Evolutionary conservation across 2,888 invertebrate genomes (phyloP), one percentile per base, ranked within the genome.

Genomic region (Rugalucina vietnamica): DNA sequence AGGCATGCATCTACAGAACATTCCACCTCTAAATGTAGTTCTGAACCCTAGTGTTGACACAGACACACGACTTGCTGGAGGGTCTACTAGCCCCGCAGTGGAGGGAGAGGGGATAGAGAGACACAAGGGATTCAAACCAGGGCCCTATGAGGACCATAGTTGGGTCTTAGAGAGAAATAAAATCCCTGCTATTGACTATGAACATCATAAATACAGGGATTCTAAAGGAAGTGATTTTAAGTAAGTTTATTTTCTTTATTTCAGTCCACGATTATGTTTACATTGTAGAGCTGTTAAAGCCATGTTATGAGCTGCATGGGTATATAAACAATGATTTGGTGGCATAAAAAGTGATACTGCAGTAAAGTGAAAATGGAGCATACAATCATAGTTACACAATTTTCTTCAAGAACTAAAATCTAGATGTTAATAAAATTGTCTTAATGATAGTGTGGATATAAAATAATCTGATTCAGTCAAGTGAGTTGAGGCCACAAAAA

Each of bases 11-110:
- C 84, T 93, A 8, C 84, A 89, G 36, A 92, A 93, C 24, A 92
- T 94, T 27, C 93, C 94, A 1, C 92, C 94, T 0, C 84, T 94
- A 24, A 89, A 88, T 84, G 94, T 94, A 4, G 93, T 94, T 14
- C 86, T 90, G 34, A 91, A 94, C 81, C 94, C 94, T 0, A 91
- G 91, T 69, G 92, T 94, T 36, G 94, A 94, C 85, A 91, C 90
- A 5, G 86, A 86, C 34, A 89, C 92, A 0, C 81, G 93, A 8
- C 72, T 79, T 8, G 89, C 87, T n/a, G 94, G 93, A 0, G 69
- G 88, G 34, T 79, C 89, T 3, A 84, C 91, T n/a, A 70, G 83
- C n/a, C 91, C 93, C 0, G 92, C 92, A 8, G 88, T 90, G 5
- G 87, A 83, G 34, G 90, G 88, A 29, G 90, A 91, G 32, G 81